These are phyloP conservation scores for Semnornis frantzii DNA, from an alignment of 2,113 vertebrate species.

Conservation along the genomic window DNA sequence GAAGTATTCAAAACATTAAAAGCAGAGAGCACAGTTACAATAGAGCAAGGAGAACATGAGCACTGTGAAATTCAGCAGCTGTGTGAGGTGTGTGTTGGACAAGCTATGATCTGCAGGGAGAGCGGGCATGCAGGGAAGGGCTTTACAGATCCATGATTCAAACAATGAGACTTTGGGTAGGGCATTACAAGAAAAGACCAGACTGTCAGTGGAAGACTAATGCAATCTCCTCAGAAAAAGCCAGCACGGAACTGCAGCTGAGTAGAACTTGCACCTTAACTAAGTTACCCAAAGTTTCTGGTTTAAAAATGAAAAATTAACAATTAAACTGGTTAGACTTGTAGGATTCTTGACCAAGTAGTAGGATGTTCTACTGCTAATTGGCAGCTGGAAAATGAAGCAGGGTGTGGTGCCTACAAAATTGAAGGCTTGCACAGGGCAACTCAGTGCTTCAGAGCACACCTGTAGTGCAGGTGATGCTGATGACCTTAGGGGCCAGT, in stretches of 20 bases:
- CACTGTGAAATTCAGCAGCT: neutral
- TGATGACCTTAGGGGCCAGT: neutral
- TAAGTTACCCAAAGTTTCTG: neutral
- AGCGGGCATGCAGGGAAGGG: neutral
- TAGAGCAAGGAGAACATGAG: neutral
- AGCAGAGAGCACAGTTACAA: neutral
- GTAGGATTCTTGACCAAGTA: constrained; percentile 16
- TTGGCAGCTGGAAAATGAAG: constrained; percentile 28
- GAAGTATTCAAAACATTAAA: neutral
- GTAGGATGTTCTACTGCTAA: constrained; percentile 33
- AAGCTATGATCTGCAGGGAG: neutral
- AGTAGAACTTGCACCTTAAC: neutral
- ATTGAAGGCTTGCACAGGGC: neutral
- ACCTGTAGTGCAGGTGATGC: neutral
- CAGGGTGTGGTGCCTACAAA: neutral
- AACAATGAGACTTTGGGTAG: neutral
- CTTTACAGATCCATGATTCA: neutral
- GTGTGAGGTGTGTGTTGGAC: neutral
- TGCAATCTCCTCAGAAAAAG: neutral
- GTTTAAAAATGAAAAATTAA: neutral
- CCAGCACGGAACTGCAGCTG: fast-evolving
- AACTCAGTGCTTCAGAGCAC: neutral
- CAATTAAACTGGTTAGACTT: constrained; percentile 50
- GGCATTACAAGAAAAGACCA: neutral
- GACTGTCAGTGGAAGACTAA: neutral